Evolutionary conservation across 2,888 invertebrate species (phyloP).

Genomic region (Nemurella pictetii): DNA sequence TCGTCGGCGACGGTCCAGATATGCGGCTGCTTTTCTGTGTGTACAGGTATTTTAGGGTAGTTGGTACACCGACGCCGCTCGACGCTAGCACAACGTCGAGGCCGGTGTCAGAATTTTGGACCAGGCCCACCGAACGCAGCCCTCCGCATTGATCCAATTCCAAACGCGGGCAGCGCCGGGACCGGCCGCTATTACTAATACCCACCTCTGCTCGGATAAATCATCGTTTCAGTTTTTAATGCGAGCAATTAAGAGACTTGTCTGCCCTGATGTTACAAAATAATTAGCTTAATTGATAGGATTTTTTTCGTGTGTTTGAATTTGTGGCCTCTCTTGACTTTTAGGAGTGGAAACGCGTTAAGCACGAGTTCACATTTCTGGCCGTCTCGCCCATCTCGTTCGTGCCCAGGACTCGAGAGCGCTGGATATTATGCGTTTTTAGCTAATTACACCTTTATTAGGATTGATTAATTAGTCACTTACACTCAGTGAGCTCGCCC

Average conservation of each 20-base stretch:
- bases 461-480: background rate
- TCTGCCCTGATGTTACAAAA: constrained; percentile 19
- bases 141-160: background rate
- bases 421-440: background rate
- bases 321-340: background rate
- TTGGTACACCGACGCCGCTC: too few species aligned
- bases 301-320: background rate
- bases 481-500: background rate
- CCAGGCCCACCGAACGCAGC: background rate
- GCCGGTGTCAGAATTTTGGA: background rate
- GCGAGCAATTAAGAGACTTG: constrained; percentile 13
- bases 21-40: too few species aligned
- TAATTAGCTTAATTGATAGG: constrained; percentile 17
- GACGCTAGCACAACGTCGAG: too few species aligned
- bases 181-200: background rate
- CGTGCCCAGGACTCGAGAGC: background rate
- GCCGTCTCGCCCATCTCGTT: too few species aligned
- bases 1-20: background rate
- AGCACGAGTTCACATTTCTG: background rate
- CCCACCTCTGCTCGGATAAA: background rate
- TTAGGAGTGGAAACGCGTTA: background rate
- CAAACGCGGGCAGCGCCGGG: background rate
- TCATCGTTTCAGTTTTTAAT: constrained; percentile 14
- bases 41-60: too few species aligned
- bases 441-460: background rate